Evolutionary conservation across 1,140 invertebrate genomes (phyloP).

Genomic region (Galleria mellonella): DNA sequence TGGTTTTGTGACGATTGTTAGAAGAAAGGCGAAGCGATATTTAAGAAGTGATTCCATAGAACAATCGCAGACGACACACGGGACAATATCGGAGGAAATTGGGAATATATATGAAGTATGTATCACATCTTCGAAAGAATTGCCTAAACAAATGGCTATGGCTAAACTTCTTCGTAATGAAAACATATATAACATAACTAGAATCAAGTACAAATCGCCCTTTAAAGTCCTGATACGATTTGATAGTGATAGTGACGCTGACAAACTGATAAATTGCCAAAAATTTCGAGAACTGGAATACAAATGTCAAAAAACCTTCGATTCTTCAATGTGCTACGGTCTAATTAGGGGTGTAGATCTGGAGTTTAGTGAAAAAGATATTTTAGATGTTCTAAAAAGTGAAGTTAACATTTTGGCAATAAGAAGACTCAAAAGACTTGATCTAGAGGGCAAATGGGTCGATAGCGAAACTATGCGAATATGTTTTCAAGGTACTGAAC

Average conservation of each 20-base stretch:
- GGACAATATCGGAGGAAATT: neutral
- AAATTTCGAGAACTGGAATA: constrained; percentile 15
- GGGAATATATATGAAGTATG: constrained; percentile 11
- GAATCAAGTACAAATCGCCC: constrained; percentile 21
- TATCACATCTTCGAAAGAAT: constrained; percentile 6
- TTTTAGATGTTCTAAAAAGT: constrained; percentile 1
- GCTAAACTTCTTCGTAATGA: constrained; percentile 18
- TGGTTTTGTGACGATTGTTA: neutral
- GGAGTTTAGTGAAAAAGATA: constrained; percentile 8
- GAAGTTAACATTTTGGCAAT: constrained; percentile 5
- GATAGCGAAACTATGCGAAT: constrained; percentile 18
- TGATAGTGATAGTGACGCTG: constrained; percentile 9
- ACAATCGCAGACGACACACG: neutral
- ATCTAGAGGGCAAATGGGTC: constrained; percentile 13
- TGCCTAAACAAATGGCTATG: constrained; percentile 29
- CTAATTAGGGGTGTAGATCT: constrained; percentile 10
- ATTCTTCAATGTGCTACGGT: constrained; percentile 5
- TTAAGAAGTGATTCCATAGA: neutral
- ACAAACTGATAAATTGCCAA: constrained; percentile 11
- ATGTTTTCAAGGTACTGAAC: constrained; percentile 12
- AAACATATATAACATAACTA: constrained; percentile 17
- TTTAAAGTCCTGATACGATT: constrained; percentile 20
- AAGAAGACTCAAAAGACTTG: constrained; percentile 16
- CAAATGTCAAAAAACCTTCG: constrained; percentile 9
- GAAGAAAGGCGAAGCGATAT: neutral